A percentile compares a stretch with the other conserved stretches of the same genome.
phyloP scores from a whole-genome alignment of 1,140 invertebrate genomes.

The Aphelinus atriplicis region DNA sequence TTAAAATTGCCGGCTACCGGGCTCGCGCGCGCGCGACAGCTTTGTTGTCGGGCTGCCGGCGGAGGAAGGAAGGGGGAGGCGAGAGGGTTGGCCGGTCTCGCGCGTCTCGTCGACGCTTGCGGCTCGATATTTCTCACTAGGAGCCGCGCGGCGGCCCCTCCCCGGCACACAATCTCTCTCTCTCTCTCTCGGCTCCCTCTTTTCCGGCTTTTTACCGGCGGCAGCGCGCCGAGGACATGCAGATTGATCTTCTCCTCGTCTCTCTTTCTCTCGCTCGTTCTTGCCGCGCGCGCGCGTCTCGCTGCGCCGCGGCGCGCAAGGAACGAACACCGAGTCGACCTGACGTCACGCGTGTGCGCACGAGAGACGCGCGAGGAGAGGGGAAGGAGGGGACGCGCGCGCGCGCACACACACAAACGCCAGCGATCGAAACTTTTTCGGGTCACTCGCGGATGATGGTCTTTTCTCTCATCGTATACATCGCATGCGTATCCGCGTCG shows the following conservation, averaged over 20 bases:
- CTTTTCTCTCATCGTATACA: background rate
- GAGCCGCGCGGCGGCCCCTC: background rate
- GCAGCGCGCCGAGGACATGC: slow-evolving; percentile 40
- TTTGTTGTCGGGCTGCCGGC: no score
- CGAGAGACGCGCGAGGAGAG: background rate
- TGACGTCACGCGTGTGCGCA: slow-evolving; percentile 13
- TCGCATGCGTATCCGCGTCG: no score
- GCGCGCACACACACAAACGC: no score
- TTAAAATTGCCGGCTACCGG: no score
- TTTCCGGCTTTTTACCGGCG: slow-evolving; percentile 46
- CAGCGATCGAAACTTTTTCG: slow-evolving; percentile 26
- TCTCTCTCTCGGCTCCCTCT: no score
- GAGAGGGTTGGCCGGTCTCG: no score
- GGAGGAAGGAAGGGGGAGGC: no score
- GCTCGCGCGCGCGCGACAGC: no score
- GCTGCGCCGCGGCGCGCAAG: no score
- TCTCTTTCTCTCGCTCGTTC: background rate
- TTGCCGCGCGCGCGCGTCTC: background rate
- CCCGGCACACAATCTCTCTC: no score
- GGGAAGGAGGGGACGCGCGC: background rate
- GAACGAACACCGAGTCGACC: background rate
- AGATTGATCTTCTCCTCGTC: slow-evolving; percentile 28
- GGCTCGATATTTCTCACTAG: slow-evolving; percentile 46
- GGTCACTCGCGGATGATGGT: slow-evolving; percentile 27
- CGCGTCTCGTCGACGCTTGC: slow-evolving; percentile 38